Base-by-base conservation (phyloP, 2,113 vertebrate species). In the Caloenas nicobarica region DNA sequence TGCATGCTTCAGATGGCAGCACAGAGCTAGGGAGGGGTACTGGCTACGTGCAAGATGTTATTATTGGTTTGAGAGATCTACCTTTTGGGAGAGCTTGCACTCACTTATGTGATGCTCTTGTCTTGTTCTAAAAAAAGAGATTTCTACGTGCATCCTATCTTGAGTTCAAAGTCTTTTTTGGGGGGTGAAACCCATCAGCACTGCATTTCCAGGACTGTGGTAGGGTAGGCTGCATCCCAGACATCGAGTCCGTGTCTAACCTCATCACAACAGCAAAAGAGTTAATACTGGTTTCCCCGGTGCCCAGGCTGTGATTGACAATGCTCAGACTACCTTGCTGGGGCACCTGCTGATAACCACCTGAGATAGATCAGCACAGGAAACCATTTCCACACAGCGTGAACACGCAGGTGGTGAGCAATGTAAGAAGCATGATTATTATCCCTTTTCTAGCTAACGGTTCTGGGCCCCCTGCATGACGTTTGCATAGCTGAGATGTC, bases 301-400 rank as follows among this genome's bases (percentile, higher is more conserved):
- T 84, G 74, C 68, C 61, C 7, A 4, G 57, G 69, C 74, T 83
- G 56, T 96, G 96, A 95, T 38, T 97, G 88, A 93, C 95, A 97
- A 18, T 36, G 46, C 72, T 95, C 80, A 71, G 38, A 50, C 50
- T 90, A 80, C 73, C 88, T 95, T 29, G 5, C 72, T 95, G 86
- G 88, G 94, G 70, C 95, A 96, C 88, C 90, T 95, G 76, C 80
- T 94, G 89, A 92, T 84, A 96, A 89, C 71, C 93, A 96, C 88
- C 91, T 96, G 97, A 97, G 91, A 96, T 24, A 96, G 89, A 95
- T 96, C 86, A 90, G 90, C 77, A 88, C 92, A 97, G 96, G 96
- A 97, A 97, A 93, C 91, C 73, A 38, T 92, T 97, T 96, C 82
- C 93, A 93, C 88, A 71, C 86, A 92, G 89, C 81, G 4, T 93